Evolutionary conservation across 1,140 invertebrate genomes (phyloP).

Genomic region (Fopius arisanus): DNA sequence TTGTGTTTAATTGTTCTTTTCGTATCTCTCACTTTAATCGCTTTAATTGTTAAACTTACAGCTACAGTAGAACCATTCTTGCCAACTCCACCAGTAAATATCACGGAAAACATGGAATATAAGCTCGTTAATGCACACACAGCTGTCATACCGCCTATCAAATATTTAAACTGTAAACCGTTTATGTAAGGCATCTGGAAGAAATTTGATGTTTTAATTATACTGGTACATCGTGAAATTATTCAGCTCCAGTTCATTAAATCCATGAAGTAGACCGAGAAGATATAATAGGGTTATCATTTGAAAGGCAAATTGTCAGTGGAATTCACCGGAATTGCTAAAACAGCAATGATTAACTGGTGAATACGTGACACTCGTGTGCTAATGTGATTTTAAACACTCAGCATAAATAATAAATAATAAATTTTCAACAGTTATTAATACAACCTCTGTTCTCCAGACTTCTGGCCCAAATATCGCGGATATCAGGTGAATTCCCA

Average conservation of each 20-base stretch:
- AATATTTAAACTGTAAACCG: constrained; percentile 77
- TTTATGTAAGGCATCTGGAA: constrained; percentile 67
- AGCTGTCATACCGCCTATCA: constrained; percentile 76
- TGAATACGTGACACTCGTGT: neutral
- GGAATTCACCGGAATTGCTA: constrained; percentile 31
- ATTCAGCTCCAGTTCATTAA: neutral
- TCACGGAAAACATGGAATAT: constrained; percentile 76
- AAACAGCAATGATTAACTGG: neutral
- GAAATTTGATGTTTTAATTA: constrained; percentile 51
- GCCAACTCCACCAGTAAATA: constrained; percentile 92
- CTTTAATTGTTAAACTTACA: constrained; percentile 69
- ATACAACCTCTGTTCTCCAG: constrained; percentile 83
- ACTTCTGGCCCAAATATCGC: constrained; percentile 85
- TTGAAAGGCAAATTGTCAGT: constrained; percentile 13
- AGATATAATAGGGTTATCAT: neutral
- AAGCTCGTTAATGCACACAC: constrained; percentile 74
- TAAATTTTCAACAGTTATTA: constrained; percentile 47
- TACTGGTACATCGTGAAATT: neutral
- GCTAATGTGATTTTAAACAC: neutral
- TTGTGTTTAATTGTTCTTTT: constrained; percentile 22
- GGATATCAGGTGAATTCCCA: constrained; percentile 86
- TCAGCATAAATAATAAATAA: constrained; percentile 23
- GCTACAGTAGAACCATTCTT: constrained; percentile 94
- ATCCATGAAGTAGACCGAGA: neutral
- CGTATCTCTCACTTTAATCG: constrained; percentile 42